Base-by-base conservation (phyloP, 2,113 vertebrate species). In the Psittacula cyanocephala region DNA sequence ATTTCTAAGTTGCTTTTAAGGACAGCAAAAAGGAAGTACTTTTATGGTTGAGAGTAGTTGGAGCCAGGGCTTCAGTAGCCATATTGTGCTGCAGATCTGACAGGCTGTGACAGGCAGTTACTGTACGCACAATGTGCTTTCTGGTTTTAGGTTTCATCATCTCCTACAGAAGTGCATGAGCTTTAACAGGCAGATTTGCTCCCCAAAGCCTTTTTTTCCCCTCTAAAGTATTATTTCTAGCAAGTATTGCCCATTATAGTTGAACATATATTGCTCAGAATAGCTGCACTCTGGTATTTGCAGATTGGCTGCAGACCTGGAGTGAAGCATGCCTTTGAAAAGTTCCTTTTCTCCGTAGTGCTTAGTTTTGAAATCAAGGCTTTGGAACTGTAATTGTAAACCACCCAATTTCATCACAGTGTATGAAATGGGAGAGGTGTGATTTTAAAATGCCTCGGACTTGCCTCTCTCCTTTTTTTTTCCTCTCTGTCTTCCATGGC, bases 1-100 rank as follows among this genome's bases (percentile, higher is more conserved):
- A 31, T 52, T 59, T 81, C 28, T 13, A 41, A 17, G 35, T 43
- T 85, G 70, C 76, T 95, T 92, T 86, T 84, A 76, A 71, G 62
- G 77, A 10, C 49, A 80, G 49, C 64, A 74, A 75, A 68, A 79
- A 76, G 87, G 84, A 96, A 93, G 72, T 84, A 67, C 39, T 89
- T 71, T 68, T 47, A 19, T 75, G 86, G 64, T 60, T 31, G 47
- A 35, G 47, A 81, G 50, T 35, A 14, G 85, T 86, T n/a, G 1
- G 68, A 74, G 76, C 72, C 70, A 22, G 13, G 70, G 19, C 70
- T 59, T 41, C 29, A 67, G 70, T 37, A 86, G 41, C 60, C 49
- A 53, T 91, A 23, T 88, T 81, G 35, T 47, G 8, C 19, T 29
- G 29, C 68, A 35, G 72, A 35, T 39, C 43, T 47, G 2, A 11